These are phyloP conservation scores for Catharus fuscescens DNA, from an alignment of 2,113 vertebrate genomes.

Conservation along the genomic window DNA sequence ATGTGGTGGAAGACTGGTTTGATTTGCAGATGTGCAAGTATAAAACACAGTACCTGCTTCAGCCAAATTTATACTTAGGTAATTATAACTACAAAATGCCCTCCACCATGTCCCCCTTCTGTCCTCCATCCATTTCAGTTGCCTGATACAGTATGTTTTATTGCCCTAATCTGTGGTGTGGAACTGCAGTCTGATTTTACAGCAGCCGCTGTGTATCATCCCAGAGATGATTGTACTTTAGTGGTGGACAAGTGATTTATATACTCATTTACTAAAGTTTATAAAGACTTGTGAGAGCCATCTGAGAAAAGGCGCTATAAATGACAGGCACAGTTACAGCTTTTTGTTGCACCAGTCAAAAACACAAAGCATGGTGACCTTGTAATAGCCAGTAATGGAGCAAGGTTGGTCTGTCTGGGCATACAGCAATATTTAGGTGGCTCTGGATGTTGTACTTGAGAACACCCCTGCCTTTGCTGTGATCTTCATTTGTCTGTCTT, in stretches of 20 bases:
- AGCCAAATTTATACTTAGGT: neutral
- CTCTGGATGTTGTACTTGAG: neutral
- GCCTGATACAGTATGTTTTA: constrained; percentile 18
- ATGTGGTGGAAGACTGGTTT: neutral
- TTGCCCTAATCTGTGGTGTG: neutral
- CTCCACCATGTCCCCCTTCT: neutral
- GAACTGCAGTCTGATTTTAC: constrained; percentile 27
- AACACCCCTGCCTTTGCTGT: neutral
- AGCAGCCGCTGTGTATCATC: constrained; percentile 32
- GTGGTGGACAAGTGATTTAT: constrained; percentile 45
- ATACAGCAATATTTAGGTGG: neutral
- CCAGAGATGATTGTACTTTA: constrained; percentile 17
- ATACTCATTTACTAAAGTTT: constrained; percentile 39
- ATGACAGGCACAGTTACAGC: neutral
- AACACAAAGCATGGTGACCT: neutral
- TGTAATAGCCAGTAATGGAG: neutral
- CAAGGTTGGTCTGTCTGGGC: neutral
- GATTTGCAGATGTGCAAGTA: neutral
- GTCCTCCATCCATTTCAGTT: neutral
- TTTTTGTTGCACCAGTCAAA: neutral
- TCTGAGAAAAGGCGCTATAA: constrained; percentile 35
- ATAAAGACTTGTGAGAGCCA: constrained; percentile 35
- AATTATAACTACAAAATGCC: neutral
- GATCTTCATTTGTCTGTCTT: neutral
- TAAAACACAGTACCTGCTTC: neutral